These are phyloP conservation scores for Pseudochaenichthys georgianus DNA, from an alignment of 2,797 vertebrate genomes.

Conservation along the genomic window DNA sequence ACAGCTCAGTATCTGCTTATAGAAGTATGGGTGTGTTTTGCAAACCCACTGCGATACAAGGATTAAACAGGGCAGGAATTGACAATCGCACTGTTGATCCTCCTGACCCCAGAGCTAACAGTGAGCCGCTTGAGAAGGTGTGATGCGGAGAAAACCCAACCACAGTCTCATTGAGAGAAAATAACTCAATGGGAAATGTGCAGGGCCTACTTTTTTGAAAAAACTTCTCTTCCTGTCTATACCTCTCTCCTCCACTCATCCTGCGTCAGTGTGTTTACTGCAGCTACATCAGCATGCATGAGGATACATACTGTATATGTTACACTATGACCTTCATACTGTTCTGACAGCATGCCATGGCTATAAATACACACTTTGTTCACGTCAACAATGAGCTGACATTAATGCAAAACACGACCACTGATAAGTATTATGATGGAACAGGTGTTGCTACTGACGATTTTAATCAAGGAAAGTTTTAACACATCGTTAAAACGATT, in stretches of 20 bases:
- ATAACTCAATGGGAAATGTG: neutral
- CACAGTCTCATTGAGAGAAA: conserved; percentile 3
- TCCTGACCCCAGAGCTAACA: conserved; percentile 23
- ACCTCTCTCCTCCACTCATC: neutral
- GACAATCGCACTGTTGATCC: conserved; percentile 12
- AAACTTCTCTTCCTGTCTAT: neutral
- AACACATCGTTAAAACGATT: neutral
- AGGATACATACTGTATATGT: conserved; percentile 14
- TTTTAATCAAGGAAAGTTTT: neutral
- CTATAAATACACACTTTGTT: conserved; percentile 27
- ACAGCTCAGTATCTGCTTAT: conserved; percentile 3
- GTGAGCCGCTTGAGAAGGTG: neutral
- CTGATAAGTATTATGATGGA: neutral
- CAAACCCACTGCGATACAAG: neutral
- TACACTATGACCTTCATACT: conserved; percentile 31
- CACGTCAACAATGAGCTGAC: conserved; percentile 21
- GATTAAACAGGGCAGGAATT: conserved; percentile 9
- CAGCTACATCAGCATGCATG: conserved; percentile 34
- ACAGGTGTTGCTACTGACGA: neutral
- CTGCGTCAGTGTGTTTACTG: conserved; percentile 26
- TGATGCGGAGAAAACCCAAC: neutral
- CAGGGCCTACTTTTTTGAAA: neutral
- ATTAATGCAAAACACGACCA: conserved; percentile 12
- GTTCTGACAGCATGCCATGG: conserved; percentile 17
- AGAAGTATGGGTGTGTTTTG: conserved; percentile 27